These are phyloP conservation scores for Erethizon dorsatum DNA, from an alignment of 2,797 vertebrate genomes.

Conservation along the genomic window DNA sequence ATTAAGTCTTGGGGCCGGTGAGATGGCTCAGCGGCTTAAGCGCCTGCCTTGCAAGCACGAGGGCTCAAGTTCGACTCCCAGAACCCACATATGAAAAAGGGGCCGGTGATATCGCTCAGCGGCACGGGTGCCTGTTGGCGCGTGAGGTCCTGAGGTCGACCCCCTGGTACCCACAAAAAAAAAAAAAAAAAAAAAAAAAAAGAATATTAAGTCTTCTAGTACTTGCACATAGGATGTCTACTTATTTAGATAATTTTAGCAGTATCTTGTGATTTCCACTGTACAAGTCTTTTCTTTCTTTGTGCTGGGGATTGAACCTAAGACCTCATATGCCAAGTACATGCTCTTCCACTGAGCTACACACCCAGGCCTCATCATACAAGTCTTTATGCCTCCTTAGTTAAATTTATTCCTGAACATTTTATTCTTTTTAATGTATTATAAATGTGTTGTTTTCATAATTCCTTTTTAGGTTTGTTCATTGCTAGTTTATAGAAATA, in stretches of 20 bases:
- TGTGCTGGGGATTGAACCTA: too few species aligned
- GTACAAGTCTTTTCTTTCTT: background rate
- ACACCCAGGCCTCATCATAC: background rate
- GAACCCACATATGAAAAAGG: too few species aligned
- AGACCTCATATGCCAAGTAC: background rate
- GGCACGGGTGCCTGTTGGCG: too few species aligned
- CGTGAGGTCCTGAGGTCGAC: too few species aligned
- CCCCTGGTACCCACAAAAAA: too few species aligned
- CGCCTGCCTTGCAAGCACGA: too few species aligned
- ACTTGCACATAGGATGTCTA: background rate
- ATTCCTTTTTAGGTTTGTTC: conserved; percentile 19
- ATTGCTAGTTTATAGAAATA: background rate
- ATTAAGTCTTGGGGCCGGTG: too few species aligned
- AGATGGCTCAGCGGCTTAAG: too few species aligned
- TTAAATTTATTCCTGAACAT: background rate
- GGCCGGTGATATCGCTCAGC: too few species aligned
- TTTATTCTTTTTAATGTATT: background rate
- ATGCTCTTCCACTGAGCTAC: background rate
- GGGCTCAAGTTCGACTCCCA: too few species aligned
- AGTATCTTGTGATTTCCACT: background rate
- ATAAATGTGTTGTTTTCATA: background rate
- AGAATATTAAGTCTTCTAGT: background rate
- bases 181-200: too few species aligned
- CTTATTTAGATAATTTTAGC: background rate
- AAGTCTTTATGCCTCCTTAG: background rate